Evolutionary conservation across 2,113 vertebrate species (phyloP).

Genomic region (Azemiops feae): DNA sequence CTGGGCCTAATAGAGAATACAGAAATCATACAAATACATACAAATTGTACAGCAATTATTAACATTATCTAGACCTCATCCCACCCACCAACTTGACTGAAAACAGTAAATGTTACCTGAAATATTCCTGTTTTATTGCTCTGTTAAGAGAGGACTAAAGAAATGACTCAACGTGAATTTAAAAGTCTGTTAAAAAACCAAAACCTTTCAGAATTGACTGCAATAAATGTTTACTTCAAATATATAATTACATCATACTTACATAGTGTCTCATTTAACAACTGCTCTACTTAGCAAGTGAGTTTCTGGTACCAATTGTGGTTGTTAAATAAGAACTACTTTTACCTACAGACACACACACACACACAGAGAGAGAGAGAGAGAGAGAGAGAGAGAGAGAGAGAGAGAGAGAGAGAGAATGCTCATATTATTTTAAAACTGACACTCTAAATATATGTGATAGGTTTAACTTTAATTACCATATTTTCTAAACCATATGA

Average conservation of each 20-base stretch:
- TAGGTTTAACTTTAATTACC: not conserved
- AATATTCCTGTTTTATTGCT: not conserved
- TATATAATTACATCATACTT: not conserved
- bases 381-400: no score
- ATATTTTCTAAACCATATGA: not conserved
- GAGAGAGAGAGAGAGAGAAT: not conserved
- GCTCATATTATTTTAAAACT: not conserved
- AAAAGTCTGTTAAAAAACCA: not conserved
- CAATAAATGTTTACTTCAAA: not conserved
- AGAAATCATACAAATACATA: not conserved
- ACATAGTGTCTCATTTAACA: not conserved
- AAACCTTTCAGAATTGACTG: not conserved
- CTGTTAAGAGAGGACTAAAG: not conserved
- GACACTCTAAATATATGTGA: not conserved
- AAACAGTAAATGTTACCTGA: conserved; percentile 22
- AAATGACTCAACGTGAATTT: not conserved
- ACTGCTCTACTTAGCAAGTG: not conserved
- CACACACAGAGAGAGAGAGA: not conserved
- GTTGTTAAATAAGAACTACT: not conserved
- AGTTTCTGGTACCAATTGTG: not conserved
- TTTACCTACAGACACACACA: not conserved
- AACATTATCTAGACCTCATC: conserved; percentile 12
- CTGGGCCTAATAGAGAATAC: conserved; percentile 18
- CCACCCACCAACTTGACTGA: not conserved
- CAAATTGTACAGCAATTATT: conserved; percentile 3